Percentiles rank a stretch among this genome's conserved stretches.
These are phyloP conservation scores for Branchinecta lindahli DNA, from an alignment of 1,140 invertebrate genomes.

Conservation along the genomic window DNA sequence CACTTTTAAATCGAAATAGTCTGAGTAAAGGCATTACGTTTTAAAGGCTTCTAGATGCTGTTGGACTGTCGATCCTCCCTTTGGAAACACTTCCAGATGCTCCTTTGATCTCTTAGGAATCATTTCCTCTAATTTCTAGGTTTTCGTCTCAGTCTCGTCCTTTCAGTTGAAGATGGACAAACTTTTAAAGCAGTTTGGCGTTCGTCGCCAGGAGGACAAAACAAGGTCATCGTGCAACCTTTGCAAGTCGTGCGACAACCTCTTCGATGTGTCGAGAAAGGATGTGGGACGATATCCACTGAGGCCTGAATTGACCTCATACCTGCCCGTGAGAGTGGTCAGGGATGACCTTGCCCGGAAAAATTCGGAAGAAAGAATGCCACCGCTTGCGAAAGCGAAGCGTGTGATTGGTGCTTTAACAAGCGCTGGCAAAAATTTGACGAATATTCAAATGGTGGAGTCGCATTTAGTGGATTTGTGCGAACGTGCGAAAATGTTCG, in stretches of 20 bases:
- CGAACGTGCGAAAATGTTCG: not conserved
- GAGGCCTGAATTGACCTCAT: not conserved
- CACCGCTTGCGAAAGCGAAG: not conserved
- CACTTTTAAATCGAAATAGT: no score
- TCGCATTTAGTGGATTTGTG: not conserved
- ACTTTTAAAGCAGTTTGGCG: conserved; percentile 7
- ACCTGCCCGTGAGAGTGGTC: not conserved
- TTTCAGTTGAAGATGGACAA: not conserved
- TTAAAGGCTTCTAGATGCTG: no score
- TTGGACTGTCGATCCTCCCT: no score
- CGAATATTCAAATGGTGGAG: not conserved
- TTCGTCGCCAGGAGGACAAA: not conserved
- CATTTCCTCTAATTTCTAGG: no score
- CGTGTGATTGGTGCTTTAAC: not conserved
- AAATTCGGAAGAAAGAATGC: not conserved
- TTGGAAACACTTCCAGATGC: no score
- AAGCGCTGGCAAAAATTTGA: not conserved
- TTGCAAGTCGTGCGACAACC: conserved; percentile 3
- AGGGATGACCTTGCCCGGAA: not conserved
- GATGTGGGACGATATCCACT: not conserved
- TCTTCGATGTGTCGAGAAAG: not conserved
- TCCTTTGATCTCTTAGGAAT: no score
- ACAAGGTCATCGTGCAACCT: conserved; percentile 2
- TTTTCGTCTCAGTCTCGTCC: no score
- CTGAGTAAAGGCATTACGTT: no score